Evolutionary conservation across 2,888 invertebrate genomes (phyloP).

Genomic region (Chaetoderma sp.): DNA sequence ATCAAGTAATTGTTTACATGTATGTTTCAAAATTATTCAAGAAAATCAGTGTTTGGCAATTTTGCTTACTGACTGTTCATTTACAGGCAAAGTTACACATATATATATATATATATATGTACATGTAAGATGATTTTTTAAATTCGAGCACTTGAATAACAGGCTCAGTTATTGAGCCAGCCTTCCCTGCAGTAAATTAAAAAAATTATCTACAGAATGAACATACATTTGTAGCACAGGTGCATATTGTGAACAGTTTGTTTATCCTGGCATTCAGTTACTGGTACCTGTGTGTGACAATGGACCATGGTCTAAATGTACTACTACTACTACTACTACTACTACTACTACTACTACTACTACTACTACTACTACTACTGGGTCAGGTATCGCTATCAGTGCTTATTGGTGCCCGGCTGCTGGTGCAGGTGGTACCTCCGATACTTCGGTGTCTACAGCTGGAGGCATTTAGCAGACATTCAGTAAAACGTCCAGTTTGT

Average conservation of each 20-base stretch:
- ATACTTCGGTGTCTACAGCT: too few species aligned
- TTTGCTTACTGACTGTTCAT: background rate
- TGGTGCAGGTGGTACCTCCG: too few species aligned
- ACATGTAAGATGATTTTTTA: slow-evolving; percentile 1
- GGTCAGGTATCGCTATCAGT: too few species aligned
- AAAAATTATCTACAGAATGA: too few species aligned
- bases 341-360: slow-evolving; percentile 26
- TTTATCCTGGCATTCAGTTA: background rate
- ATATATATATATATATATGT: slow-evolving; percentile 3
- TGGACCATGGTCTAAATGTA: too few species aligned
- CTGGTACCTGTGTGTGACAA: background rate
- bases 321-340: slow-evolving; percentile 25
- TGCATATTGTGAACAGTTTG: background rate
- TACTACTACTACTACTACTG: slow-evolving; percentile 30
- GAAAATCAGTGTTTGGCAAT: background rate
- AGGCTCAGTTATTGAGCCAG: too few species aligned
- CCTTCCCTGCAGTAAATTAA: too few species aligned
- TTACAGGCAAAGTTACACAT: background rate
- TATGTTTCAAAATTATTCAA: background rate
- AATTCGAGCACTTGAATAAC: too few species aligned
- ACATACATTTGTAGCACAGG: background rate
- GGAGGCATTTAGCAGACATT: too few species aligned
- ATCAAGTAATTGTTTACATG: background rate
- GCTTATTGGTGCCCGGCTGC: too few species aligned
- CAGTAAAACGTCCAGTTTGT: too few species aligned